Base-by-base conservation (phyloP, 2,113 vertebrate genomes). In the Nothobranchius kuhntae region DNA sequence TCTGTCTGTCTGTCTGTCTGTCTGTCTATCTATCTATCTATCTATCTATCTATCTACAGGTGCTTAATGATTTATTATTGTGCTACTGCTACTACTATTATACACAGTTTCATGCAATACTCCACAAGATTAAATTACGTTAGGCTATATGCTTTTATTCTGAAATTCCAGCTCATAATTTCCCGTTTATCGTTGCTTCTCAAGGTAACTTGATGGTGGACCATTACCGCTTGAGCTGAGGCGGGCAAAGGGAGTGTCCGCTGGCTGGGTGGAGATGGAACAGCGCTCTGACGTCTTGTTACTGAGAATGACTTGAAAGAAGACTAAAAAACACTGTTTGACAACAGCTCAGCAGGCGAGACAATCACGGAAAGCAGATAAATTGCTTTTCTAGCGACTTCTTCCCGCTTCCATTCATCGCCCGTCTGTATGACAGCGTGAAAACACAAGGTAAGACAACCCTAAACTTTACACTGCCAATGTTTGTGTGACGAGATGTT, bases 231-330 rank as follows among this genome's bases (percentile, higher is more conserved):
- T 67, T 9, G 14, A 40, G n/a, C 63, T 8, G 65, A 14, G 60
- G 56, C 40, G 59, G 46, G 53, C 40, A 1, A 75, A 83, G 86
- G 85, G 85, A 80, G 87, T 81, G 85, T 80, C 77, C 26, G 38
- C 38, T 40, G 48, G 36, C n/a, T 44, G 55, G 55, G 55, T 58
- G 55, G 38, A 58, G 65, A 36, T 9, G 71, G 7, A 47, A 54
- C 51, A 56, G 75, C 63, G 12, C 59, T 1, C 71, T 81, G 80
- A 89, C 80, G 83, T 80, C 76, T 80, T 47, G 12, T 57, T 62
- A 3, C 36, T 70, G 66, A 74, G 75, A 77, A 81, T 82, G 82
- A 80, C 65, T 65, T 59, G 54, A 61, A 56, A 52, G 47, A 36
- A 61, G 21, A 68, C 14, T 38, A 15, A 13, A 52, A 60, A 48